Percentiles rank a stretch among this genome's conserved stretches.
phyloP scores from a whole-genome alignment of 53 echinoderm and acorn worm species.

The Apostichopus leukothele region DNA sequence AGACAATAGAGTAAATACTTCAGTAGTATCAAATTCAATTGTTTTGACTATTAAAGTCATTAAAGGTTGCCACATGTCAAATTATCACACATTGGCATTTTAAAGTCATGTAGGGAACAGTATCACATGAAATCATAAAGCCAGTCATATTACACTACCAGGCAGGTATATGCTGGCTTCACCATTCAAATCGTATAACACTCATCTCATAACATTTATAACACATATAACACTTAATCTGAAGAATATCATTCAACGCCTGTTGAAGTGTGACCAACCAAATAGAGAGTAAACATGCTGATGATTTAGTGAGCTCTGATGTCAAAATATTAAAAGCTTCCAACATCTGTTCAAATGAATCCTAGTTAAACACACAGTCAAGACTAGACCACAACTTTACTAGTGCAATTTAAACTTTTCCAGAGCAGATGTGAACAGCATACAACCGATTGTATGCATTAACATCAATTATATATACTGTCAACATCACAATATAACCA shows the following conservation, averaged over 20 bases:
- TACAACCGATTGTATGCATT: background rate
- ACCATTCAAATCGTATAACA: too few species aligned
- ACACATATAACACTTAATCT: background rate
- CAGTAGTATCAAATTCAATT: too few species aligned
- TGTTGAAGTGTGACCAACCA: background rate
- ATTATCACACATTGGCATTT: too few species aligned
- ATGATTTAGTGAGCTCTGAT: background rate
- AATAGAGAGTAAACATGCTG: background rate
- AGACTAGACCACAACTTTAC: background rate
- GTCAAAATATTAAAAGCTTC: background rate
- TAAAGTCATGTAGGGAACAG: too few species aligned
- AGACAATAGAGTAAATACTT: too few species aligned
- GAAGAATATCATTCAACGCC: background rate
- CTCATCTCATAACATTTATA: too few species aligned
- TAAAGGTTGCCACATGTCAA: too few species aligned
- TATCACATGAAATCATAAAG: too few species aligned
- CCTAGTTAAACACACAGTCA: background rate
- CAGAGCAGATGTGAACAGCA: background rate
- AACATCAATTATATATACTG: background rate
- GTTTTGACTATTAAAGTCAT: too few species aligned
- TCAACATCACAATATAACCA: too few species aligned
- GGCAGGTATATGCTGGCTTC: too few species aligned
- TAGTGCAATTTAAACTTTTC: background rate
- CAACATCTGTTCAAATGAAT: background rate
- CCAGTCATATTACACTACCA: too few species aligned